These are phyloP conservation scores for Rhogogaster chlorosoma DNA, from an alignment of 2,888 invertebrate genomes.

Conservation along the genomic window DNA sequence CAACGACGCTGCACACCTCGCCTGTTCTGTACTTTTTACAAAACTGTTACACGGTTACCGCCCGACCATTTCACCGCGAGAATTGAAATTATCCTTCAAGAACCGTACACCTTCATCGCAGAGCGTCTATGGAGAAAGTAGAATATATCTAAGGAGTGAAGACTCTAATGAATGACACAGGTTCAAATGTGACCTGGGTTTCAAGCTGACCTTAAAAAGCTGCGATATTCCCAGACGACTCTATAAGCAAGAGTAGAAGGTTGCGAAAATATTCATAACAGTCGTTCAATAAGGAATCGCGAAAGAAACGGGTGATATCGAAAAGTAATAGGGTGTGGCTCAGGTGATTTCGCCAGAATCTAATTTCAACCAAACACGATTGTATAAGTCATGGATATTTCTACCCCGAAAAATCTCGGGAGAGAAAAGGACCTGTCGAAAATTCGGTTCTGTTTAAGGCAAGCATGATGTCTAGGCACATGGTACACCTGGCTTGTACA, in stretches of 20 bases:
- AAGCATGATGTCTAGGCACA: not conserved
- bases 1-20: not conserved
- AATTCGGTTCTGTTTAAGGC: not conserved
- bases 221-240: not conserved
- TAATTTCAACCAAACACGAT: not conserved
- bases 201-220: too few relatives aligned
- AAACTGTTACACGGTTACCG: not conserved
- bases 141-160: not conserved
- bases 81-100: not conserved
- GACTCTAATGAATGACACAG: not conserved
- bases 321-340: not conserved
- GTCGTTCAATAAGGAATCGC: not conserved
- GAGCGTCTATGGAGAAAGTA: not conserved
- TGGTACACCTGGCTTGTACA: not conserved
- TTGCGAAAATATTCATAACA: not conserved
- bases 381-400: not conserved
- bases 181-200: not conserved
- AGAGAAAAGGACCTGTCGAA: not conserved
- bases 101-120: not conserved
- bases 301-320: not conserved
- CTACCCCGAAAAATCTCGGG: not conserved
- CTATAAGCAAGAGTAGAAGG: not conserved
- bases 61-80: not conserved
- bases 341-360: not conserved
- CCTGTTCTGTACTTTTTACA: not conserved